Base-by-base conservation (phyloP, 2,113 vertebrate genomes). In the Tamias sibiricus region DNA sequence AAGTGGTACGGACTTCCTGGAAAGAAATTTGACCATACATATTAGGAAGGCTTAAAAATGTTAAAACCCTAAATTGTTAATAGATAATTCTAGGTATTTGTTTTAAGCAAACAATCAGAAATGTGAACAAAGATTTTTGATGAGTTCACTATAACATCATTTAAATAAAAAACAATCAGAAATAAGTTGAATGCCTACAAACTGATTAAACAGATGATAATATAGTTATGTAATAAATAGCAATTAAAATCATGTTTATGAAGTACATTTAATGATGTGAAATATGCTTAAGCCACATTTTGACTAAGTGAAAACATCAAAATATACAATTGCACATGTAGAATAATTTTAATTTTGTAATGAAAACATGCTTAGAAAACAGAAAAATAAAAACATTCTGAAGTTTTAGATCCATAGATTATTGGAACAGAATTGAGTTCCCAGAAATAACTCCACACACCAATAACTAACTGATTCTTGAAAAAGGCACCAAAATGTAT, bases 121-220 rank as follows among this genome's bases (percentile, higher is more conserved):
- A 75, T 74, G 26, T 79, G 32, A 90, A 75, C 42, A 79, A 84
- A 80, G n/a, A 54, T 82, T 75, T 84, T 19, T 37, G n/a, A 37
- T 37, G 40, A 84, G 28, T 83, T 95, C 8, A 80, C 8, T 42
- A 20, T 44, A 84, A 62, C 2, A 59, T 84, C 9, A 95, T 8
- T 83, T 47, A 62, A 93, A 49, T 49, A 85, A 37, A 59, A 96
- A 72, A 72, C 24, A 49, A 88, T 80, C 52, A 81, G 28, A 95
- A 85, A n/a, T 59, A 75, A 80, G 49, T 66, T 72, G 89, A 93
- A 94, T 52, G 13, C 0, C 42, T 89, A 59, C 57, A 83, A 91
- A 83, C 30, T 44, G 62, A 71, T 54, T 82, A 40, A 62, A 35
- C 42, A 93, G 54, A 62, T 75, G 8, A 87, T n/a, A 66, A n/a